These are phyloP conservation scores for Hafferia zeledoni DNA, from an alignment of 2,797 vertebrate species.

Conservation along the genomic window DNA sequence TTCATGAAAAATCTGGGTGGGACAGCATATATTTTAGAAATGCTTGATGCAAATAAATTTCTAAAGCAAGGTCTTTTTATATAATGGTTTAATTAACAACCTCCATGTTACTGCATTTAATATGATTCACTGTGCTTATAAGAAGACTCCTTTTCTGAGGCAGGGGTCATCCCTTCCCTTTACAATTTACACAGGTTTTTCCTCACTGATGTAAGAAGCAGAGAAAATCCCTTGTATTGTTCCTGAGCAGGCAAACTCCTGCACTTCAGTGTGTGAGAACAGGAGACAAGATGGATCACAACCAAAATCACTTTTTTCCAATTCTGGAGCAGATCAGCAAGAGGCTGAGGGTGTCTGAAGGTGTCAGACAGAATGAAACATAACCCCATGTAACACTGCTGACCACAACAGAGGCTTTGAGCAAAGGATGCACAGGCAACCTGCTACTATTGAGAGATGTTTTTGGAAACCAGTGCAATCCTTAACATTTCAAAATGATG, in stretches of 20 bases:
- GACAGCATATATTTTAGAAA: slow-evolving; percentile 39
- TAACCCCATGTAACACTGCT: not conserved
- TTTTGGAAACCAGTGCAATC: not conserved
- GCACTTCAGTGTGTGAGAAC: not conserved
- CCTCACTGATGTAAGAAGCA: not conserved
- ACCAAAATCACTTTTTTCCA: not conserved
- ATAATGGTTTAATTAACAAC: not conserved
- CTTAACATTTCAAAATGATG: not conserved
- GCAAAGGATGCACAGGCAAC: not conserved
- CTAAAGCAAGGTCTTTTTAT: not conserved
- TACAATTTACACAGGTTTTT: not conserved
- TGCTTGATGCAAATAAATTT: slow-evolving; percentile 13
- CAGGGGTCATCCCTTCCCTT: not conserved
- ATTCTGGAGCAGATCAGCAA: not conserved
- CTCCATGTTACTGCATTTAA: not conserved
- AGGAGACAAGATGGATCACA: not conserved
- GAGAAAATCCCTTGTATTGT: not conserved
- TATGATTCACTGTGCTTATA: not conserved
- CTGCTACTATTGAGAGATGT: not conserved
- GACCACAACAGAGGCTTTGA: not conserved
- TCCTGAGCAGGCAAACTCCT: not conserved
- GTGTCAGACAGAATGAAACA: not conserved
- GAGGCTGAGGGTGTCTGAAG: not conserved
- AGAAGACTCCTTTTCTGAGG: not conserved
- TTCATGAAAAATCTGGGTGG: slow-evolving; percentile 41